These are phyloP conservation scores for Brenthis daphne DNA, from an alignment of 2,888 invertebrate genomes.

Conservation along the genomic window DNA sequence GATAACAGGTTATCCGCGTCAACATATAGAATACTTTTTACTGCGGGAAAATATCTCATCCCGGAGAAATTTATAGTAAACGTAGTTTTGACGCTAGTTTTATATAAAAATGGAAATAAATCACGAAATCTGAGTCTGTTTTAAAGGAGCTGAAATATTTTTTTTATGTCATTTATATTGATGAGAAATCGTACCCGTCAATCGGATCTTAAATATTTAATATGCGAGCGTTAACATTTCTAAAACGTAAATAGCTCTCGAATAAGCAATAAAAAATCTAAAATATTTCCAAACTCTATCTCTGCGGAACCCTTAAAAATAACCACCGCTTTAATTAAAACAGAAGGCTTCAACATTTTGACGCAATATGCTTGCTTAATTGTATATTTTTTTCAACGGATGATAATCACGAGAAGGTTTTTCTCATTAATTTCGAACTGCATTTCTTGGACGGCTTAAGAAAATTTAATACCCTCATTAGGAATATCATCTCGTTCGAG, in stretches of 20 bases:
- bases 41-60: too few species aligned
- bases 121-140: too few species aligned
- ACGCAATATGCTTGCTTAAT: conserved; percentile 51
- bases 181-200: too few species aligned
- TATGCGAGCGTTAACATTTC: neutral
- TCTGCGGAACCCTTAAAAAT: conserved; percentile 41
- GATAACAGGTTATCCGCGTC: too few species aligned
- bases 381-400: conserved; percentile 56
- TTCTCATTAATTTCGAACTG: conserved; percentile 56
- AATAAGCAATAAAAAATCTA: conserved; percentile 5
- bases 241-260: conserved; percentile 2
- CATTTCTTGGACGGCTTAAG: conserved; percentile 46
- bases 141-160: neutral
- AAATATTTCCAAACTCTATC: conserved; percentile 14
- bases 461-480: conserved; percentile 10
- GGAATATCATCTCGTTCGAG: neutral
- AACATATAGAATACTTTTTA: too few species aligned
- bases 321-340: conserved; percentile 61
- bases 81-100: too few species aligned
- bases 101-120: too few species aligned
- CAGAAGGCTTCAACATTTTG: conserved; percentile 56
- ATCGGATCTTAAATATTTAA: too few species aligned
- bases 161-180: neutral
- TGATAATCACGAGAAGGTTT: conserved; percentile 59
- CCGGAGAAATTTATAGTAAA: too few species aligned